Conservation (phyloP, 2,888 invertebrate genomes). For the Cryptus viduatorius region DNA sequence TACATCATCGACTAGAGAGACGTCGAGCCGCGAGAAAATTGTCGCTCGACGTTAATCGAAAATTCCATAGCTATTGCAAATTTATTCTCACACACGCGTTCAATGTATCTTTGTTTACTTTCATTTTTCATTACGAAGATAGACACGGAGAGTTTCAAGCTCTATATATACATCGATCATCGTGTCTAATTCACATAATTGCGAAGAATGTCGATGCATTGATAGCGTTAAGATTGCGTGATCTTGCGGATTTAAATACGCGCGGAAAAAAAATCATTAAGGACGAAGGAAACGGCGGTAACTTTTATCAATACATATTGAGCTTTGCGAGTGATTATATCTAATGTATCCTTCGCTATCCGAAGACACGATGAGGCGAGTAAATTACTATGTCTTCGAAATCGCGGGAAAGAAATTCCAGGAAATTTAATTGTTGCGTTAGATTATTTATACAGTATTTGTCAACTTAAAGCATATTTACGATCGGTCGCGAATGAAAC, state of each 20-base stretch:
- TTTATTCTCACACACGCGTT: not conserved
- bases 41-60: not conserved
- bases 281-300: not conserved
- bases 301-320: not conserved
- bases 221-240: not conserved
- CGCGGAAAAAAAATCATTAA: not conserved
- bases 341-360: not conserved
- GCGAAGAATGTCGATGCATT: not conserved
- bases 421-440: not conserved
- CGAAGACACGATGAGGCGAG: not conserved
- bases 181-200: not conserved
- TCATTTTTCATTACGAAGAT: not conserved
- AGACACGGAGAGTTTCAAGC: not conserved
- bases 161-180: not conserved
- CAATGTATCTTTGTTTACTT: not conserved
- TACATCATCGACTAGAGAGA: not conserved
- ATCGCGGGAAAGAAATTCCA: not conserved
- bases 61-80: slow-evolving; percentile 11
- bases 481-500: slow-evolving; percentile 2
- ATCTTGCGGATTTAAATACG: not conserved
- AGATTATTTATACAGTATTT: not conserved
- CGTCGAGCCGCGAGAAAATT: not conserved
- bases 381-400: not conserved
- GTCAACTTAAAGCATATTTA: not conserved
- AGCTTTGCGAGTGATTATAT: too few species aligned